Conservation (phyloP, 30 jellyfish, hydroid and myxozoan genomes). For the Aurelia sp. region DNA sequence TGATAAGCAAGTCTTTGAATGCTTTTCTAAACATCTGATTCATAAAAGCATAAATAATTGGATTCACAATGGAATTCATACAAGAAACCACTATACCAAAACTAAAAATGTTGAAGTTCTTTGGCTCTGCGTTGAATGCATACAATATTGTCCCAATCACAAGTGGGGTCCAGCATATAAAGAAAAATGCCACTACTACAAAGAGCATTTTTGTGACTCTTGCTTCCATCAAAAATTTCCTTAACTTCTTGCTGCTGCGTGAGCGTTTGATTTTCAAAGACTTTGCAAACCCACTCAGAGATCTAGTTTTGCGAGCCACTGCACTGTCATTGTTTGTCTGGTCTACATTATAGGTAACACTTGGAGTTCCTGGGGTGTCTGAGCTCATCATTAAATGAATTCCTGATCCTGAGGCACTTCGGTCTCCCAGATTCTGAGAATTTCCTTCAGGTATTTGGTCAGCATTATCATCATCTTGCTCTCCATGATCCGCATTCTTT, state of each 20-base stretch:
- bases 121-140: slow-evolving; percentile 74
- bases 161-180: slow-evolving; percentile 98
- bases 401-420: slow-evolving; percentile 35
- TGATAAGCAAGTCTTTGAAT: slow-evolving; percentile 33
- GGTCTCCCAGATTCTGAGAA: neutral
- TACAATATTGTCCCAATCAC: slow-evolving; percentile 73
- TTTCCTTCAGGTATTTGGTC: neutral
- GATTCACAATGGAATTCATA: slow-evolving; percentile 88
- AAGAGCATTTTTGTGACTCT: slow-evolving; percentile 87
- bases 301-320: slow-evolving; percentile 20
- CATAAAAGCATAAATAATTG: slow-evolving; percentile 95
- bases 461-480: neutral
- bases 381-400: slow-evolving; percentile 1
- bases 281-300: slow-evolving; percentile 28
- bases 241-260: slow-evolving; percentile 42
- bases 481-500: neutral
- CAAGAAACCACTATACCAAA: slow-evolving; percentile 87
- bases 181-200: slow-evolving; percentile 83
- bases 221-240: slow-evolving; percentile 70
- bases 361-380: neutral
- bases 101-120: slow-evolving; percentile 61
- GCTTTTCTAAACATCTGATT: slow-evolving; percentile 75
- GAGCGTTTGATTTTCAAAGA: slow-evolving; percentile 5
- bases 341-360: slow-evolving; percentile 1
- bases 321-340: neutral